Conservation (phyloP, 1,140 invertebrate genomes). For the Pogonognathellus flavescens region DNA sequence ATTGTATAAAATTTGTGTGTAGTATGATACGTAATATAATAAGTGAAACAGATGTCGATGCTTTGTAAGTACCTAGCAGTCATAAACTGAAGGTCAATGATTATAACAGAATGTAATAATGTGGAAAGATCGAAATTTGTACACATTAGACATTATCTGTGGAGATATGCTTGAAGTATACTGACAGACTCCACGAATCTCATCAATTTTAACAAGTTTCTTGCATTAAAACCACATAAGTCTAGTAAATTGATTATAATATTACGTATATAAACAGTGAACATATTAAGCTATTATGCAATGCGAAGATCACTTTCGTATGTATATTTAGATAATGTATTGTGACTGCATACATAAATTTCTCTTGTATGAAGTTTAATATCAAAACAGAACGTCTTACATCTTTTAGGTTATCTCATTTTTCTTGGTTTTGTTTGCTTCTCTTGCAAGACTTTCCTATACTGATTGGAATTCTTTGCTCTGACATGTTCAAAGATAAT, state of each 20-base stretch:
- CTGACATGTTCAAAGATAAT: conserved; percentile 44
- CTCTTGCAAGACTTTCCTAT: conserved; percentile 22
- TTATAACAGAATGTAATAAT: too few relatives aligned
- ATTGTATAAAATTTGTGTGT: too few relatives aligned
- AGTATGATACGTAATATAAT: too few relatives aligned
- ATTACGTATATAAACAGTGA: too few relatives aligned
- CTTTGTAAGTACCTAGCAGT: too few relatives aligned
- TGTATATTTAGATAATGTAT: background rate
- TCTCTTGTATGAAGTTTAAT: background rate
- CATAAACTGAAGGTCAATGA: too few relatives aligned
- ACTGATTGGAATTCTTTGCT: conserved; percentile 45
- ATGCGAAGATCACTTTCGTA: background rate
- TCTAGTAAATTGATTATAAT: too few relatives aligned
- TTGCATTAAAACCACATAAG: conserved; percentile 23
- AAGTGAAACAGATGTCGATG: too few relatives aligned
- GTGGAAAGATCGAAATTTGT: too few relatives aligned
- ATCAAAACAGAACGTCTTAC: conserved; percentile 28
- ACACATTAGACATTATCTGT: too few relatives aligned
- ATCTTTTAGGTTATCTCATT: conserved; percentile 34
- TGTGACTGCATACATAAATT: background rate
- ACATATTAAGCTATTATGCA: background rate
- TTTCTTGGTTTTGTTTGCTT: conserved; percentile 34
- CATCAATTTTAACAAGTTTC: conserved; percentile 16
- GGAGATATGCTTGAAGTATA: too few relatives aligned
- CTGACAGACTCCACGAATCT: too few relatives aligned